Evolutionary conservation across 2,888 invertebrate species (phyloP).

Genomic region (Torymus auratus): DNA sequence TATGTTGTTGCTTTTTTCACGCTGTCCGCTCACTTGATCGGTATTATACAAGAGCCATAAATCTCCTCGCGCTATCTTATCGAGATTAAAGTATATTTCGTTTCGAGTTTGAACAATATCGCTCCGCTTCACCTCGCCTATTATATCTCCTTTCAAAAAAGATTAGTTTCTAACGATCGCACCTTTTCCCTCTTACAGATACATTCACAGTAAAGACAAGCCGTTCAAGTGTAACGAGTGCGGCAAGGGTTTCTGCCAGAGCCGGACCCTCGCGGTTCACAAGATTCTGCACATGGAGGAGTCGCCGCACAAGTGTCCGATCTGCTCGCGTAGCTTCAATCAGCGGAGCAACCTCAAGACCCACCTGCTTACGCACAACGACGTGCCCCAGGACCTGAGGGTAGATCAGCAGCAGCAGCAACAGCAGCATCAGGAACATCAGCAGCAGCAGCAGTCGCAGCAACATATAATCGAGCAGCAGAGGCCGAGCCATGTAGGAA

Average conservation of each 20-base stretch:
- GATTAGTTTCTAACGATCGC: too few species aligned
- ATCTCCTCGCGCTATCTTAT: too few species aligned
- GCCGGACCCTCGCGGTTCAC: slow-evolving; percentile 96
- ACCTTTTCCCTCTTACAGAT: slow-evolving; percentile 79
- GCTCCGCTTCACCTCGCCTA: too few species aligned
- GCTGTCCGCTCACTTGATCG: too few species aligned
- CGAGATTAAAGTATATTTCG: too few species aligned
- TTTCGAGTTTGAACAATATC: too few species aligned
- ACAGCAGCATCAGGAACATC: not conserved
- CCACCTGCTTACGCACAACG: slow-evolving; percentile 92
- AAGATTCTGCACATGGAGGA: slow-evolving; percentile 95
- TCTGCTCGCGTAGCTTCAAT: slow-evolving; percentile 93
- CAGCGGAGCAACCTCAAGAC: slow-evolving; percentile 95
- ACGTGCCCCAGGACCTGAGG: slow-evolving; percentile 78
- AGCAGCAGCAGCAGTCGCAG: slow-evolving; percentile 25
- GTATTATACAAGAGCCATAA: too few species aligned
- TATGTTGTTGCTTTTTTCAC: slow-evolving; percentile 76
- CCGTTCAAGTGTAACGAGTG: slow-evolving; percentile 98
- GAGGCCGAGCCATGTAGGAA: too few species aligned
- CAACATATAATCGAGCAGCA: slow-evolving; percentile 57
- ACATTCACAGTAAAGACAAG: slow-evolving; percentile 98
- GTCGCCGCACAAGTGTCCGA: slow-evolving; percentile 94
- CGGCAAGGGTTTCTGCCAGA: slow-evolving; percentile 99
- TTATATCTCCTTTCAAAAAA: too few species aligned
- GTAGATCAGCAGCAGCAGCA: slow-evolving; percentile 53